Percentiles rank a stretch among this genome's conserved stretches.
These are phyloP conservation scores for Morpho achilles DNA, from an alignment of 2,888 invertebrate genomes.

Conservation along the genomic window DNA sequence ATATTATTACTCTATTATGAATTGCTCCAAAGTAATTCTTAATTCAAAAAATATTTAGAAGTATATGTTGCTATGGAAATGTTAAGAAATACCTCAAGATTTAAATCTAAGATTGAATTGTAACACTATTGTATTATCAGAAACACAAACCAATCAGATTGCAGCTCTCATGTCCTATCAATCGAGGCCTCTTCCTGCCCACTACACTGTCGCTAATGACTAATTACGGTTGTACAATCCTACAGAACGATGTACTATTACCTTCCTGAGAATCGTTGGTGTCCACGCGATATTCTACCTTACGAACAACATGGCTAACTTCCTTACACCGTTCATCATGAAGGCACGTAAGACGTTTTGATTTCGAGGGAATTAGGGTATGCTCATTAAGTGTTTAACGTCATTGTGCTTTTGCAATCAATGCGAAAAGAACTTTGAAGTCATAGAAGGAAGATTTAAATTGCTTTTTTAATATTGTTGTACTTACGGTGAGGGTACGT, in stretches of 20 bases:
- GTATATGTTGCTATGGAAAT: no score
- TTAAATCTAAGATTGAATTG: neutral
- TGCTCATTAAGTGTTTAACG: conserved; percentile 71
- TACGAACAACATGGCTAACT: conserved; percentile 31
- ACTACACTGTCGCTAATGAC: conserved; percentile 69
- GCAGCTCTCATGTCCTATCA: conserved; percentile 51
- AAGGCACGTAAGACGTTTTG: conserved; percentile 49
- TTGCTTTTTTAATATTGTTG: conserved; percentile 23
- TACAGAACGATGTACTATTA: conserved; percentile 48
- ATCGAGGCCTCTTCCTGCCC: conserved; percentile 64
- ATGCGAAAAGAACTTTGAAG: conserved; percentile 29
- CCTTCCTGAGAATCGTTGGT: conserved; percentile 38
- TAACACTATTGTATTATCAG: conserved; percentile 4
- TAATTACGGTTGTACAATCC: conserved; percentile 72
- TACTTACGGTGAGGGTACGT: conserved; percentile 41
- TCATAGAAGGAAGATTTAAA: conserved; percentile 20
- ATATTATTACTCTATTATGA: no score
- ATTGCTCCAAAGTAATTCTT: no score
- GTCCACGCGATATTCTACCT: conserved; percentile 37
- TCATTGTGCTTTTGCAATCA: conserved; percentile 39
- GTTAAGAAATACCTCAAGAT: no score
- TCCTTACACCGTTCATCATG: conserved; percentile 19
- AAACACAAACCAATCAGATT: conserved; percentile 45
- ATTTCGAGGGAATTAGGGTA: conserved; percentile 41
- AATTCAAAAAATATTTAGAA: no score